A percentile compares a stretch with the other conserved stretches of the same genome.
Evolutionary conservation across 2,113 vertebrate genomes (phyloP).

Genomic region (Phocoena sinus): DNA sequence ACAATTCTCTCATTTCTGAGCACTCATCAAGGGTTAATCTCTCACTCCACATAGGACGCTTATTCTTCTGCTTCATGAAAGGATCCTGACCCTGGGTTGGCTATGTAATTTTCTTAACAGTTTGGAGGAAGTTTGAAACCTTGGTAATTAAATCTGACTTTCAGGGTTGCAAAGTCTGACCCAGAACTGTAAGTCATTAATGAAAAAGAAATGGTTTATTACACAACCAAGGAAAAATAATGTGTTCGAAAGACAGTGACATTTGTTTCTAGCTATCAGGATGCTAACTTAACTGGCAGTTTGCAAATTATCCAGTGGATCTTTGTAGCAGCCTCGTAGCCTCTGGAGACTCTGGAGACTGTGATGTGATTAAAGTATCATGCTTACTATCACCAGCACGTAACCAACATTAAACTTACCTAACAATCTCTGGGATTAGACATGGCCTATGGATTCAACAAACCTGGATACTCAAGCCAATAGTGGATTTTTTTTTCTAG

Average conservation of each 20-base stretch:
- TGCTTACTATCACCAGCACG: neutral
- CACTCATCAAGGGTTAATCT: neutral
- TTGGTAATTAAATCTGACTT: constrained; percentile 39
- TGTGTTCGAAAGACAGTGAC: constrained; percentile 6
- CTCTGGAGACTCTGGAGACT: neutral
- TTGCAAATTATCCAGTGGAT: neutral
- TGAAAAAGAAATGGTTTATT: constrained; percentile 48
- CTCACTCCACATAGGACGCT: neutral
- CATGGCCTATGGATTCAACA: neutral
- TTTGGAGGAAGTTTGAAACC: neutral
- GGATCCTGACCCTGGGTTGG: neutral
- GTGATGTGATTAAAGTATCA: neutral
- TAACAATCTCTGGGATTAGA: neutral
- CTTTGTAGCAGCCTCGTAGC: neutral
- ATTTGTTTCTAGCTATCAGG: neutral
- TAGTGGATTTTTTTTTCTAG: neutral
- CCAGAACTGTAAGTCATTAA: neutral
- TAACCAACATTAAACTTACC: neutral
- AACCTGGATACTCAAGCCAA: neutral
- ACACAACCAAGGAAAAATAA: neutral
- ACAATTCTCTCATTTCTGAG: neutral
- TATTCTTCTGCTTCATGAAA: neutral
- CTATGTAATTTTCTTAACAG: neutral
- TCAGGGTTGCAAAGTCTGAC: constrained; percentile 28
- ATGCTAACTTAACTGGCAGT: neutral